A percentile compares a stretch with the other conserved stretches of the same genome.
Evolutionary conservation across 2,797 vertebrate genomes (phyloP).

Genomic region (Halcyon chelicuti): DNA sequence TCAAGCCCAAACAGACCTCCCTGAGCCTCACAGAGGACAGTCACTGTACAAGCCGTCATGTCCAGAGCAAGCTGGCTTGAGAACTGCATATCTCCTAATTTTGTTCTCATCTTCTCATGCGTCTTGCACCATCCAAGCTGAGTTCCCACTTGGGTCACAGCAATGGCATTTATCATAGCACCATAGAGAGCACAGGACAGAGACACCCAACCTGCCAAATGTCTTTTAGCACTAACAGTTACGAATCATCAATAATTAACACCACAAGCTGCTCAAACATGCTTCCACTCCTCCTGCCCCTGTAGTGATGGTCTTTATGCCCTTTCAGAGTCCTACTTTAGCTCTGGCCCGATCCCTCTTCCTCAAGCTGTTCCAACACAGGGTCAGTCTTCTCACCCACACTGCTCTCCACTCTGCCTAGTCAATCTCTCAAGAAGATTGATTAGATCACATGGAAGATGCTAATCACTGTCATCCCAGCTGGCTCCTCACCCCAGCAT

Average conservation of each 20-base stretch:
- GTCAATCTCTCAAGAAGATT: neutral
- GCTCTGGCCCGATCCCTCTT: neutral
- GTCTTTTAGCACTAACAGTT: neutral
- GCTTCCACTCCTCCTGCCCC: neutral
- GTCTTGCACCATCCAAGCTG: neutral
- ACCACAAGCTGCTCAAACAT: neutral
- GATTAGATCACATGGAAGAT: neutral
- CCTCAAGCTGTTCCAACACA: neutral
- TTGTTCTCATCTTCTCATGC: neutral
- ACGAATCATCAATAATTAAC: neutral
- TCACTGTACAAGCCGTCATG: neutral
- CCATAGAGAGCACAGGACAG: neutral
- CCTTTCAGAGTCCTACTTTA: neutral
- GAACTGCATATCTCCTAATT: neutral
- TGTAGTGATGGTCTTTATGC: fast-evolving
- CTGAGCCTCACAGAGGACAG: neutral
- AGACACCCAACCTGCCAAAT: neutral
- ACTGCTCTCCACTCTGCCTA: neutral
- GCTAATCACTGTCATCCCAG: neutral
- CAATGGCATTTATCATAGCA: neutral
- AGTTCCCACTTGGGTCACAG: neutral
- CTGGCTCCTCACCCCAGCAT: neutral
- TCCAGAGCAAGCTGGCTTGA: neutral
- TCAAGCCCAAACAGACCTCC: neutral
- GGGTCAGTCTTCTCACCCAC: neutral